Evolutionary conservation across 2,113 vertebrate genomes (phyloP).

Genomic region (Pica pica): DNA sequence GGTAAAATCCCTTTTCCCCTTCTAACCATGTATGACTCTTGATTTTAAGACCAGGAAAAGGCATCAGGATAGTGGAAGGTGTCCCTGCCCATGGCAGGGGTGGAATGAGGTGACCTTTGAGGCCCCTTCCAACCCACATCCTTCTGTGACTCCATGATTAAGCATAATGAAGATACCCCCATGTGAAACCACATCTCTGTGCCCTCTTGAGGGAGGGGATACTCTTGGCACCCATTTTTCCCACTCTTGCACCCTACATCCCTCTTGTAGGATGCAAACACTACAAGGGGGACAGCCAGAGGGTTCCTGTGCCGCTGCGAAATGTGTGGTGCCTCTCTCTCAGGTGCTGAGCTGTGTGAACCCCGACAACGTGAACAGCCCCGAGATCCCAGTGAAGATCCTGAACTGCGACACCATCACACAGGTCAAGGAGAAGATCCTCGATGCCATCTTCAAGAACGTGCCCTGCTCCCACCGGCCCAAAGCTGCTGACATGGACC

Average conservation of each 20-base stretch:
- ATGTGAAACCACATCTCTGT: background rate
- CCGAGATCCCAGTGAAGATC: constrained; percentile 93
- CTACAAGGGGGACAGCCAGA: background rate
- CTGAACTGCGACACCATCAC: constrained; percentile 97
- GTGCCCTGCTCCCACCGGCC: constrained; percentile 93
- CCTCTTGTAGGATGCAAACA: background rate
- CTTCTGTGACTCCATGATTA: background rate
- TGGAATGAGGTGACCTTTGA: background rate
- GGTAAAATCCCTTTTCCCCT: too few relatives aligned
- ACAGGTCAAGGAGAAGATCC: constrained; percentile 97
- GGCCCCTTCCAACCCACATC: background rate
- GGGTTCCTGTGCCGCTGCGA: background rate
- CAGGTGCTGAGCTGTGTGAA: constrained; percentile 97
- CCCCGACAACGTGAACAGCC: constrained; percentile 91
- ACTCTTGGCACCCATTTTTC: background rate
- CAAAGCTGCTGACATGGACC: constrained; percentile 96
- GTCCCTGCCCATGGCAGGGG: background rate
- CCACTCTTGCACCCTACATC: background rate
- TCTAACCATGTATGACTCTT: too few relatives aligned
- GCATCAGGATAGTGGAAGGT: background rate
- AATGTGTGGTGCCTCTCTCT: background rate
- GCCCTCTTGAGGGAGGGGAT: background rate
- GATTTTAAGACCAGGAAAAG: too few relatives aligned
- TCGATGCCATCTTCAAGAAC: constrained; percentile 97
- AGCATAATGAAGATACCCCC: fast-evolving